These are phyloP conservation scores for Plodia interpunctella DNA, from an alignment of 1,140 invertebrate species.

Conservation along the genomic window DNA sequence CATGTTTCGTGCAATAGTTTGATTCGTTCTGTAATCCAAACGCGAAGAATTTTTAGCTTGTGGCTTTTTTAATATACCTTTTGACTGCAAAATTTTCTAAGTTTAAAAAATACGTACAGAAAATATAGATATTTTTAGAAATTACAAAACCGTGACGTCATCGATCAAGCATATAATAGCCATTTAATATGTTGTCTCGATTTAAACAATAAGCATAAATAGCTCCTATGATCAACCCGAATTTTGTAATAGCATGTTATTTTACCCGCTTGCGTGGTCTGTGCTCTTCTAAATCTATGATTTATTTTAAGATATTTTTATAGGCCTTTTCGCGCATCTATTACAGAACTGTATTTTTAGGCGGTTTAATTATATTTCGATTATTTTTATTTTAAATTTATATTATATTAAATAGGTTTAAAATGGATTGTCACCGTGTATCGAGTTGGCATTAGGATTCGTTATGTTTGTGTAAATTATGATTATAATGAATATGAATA, in stretches of 20 bases:
- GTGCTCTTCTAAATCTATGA: background rate
- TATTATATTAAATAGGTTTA: constrained; percentile 15
- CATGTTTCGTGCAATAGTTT: constrained; percentile 1
- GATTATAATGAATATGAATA: constrained; percentile 58
- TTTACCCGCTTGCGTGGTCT: background rate
- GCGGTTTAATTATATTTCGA: constrained; percentile 12
- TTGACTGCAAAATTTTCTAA: too few species aligned
- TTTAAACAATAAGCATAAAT: too few species aligned
- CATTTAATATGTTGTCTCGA: too few species aligned
- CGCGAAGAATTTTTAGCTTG: background rate
- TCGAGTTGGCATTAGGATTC: constrained; percentile 54
- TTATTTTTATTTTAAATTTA: constrained; percentile 15
- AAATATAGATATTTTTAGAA: too few species aligned
- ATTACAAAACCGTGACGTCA: too few species aligned
- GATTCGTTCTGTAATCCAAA: background rate
- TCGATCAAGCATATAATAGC: too few species aligned
- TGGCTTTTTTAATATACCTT: too few species aligned
- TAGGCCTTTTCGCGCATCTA: background rate
- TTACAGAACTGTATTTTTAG: constrained; percentile 4
- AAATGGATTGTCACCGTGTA: constrained; percentile 20
- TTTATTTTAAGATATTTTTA: constrained; percentile 1
- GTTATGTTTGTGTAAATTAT: constrained; percentile 75
- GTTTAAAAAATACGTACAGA: too few species aligned
- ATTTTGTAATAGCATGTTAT: background rate
- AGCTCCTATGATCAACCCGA: too few species aligned